phyloP scores from a whole-genome alignment of 1,140 invertebrate species.

The Drosophila equinoxialis region DNA sequence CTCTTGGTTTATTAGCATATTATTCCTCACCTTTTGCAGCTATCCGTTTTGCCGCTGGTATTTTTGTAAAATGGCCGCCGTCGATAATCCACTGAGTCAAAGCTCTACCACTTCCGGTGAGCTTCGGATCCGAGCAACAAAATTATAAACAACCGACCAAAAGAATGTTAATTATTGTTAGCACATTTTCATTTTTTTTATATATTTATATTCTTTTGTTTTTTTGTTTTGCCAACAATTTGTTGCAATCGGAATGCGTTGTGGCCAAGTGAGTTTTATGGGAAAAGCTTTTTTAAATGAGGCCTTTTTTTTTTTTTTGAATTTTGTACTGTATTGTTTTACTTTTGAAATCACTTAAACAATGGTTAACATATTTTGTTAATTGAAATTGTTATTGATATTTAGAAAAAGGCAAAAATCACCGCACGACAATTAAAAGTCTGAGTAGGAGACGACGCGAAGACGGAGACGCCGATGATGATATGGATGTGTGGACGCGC shows the following conservation, averaged over 20 bases:
- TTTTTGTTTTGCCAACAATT: slow-evolving; percentile 12
- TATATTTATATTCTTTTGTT: background rate
- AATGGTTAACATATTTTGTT: slow-evolving; percentile 19
- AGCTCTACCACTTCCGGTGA: slow-evolving; percentile 21
- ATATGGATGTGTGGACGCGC: slow-evolving; percentile 66
- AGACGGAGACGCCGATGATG: slow-evolving; percentile 27
- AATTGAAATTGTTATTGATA: slow-evolving; percentile 10
- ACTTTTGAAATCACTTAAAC: slow-evolving; percentile 20
- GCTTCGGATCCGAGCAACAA: slow-evolving; percentile 26
- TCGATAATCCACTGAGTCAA: slow-evolving; percentile 58
- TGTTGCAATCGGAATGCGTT: slow-evolving; percentile 43
- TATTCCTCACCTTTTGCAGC: slow-evolving; percentile 66
- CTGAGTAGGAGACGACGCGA: slow-evolving; percentile 30
- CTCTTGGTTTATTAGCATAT: background rate
- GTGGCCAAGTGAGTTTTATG: slow-evolving; percentile 58
- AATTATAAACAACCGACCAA: slow-evolving; percentile 31
- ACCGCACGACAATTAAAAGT: slow-evolving; percentile 38
- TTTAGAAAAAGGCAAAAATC: background rate
- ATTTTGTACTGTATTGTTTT: background rate
- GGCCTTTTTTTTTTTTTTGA: slow-evolving; percentile 3
- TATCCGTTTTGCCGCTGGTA: slow-evolving; percentile 80
- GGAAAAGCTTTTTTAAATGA: slow-evolving; percentile 42
- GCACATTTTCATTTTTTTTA: slow-evolving; percentile 63
- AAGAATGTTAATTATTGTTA: slow-evolving; percentile 54
- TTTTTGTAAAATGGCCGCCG: slow-evolving; percentile 61